phyloP scores from a whole-genome alignment of 2,797 vertebrate genomes.

The Urocyon cinereoargenteus region DNA sequence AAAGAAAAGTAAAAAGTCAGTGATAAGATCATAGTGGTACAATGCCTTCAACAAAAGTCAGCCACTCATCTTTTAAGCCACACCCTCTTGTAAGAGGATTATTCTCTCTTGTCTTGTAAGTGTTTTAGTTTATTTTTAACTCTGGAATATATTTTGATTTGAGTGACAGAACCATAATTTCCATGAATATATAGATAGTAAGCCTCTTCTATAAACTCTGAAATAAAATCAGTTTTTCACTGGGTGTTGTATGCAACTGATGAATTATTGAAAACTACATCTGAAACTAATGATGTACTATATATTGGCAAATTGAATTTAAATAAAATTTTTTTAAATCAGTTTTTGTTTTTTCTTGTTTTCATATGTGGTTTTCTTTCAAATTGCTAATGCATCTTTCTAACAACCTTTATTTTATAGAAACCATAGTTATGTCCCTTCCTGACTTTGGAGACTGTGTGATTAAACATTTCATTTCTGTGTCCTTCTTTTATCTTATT shows the following conservation, averaged over 20 bases:
- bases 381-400: not conserved
- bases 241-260: too few species aligned
- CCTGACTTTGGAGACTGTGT: not conserved
- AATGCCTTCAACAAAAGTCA: not conserved
- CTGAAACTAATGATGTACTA: too few species aligned
- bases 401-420: not conserved
- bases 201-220: not conserved
- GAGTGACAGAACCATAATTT: not conserved
- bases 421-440: not conserved
- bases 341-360: not conserved
- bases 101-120: not conserved
- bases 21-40: not conserved
- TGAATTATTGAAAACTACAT: too few species aligned
- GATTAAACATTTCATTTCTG: not conserved
- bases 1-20: not conserved
- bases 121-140: not conserved
- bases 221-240: constrained; percentile 32
- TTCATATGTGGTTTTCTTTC: not conserved
- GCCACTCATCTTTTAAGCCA: not conserved
- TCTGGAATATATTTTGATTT: constrained; percentile 43
- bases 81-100: not conserved
- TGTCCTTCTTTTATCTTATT: constrained; percentile 21
- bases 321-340: not conserved
- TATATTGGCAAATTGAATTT: too few species aligned
- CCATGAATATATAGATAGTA: not conserved